Evolutionary conservation across 2,888 invertebrate genomes (phyloP), one percentile per base, ranked within the genome.

Genomic region (Caenorhabditis angaria): DNA sequence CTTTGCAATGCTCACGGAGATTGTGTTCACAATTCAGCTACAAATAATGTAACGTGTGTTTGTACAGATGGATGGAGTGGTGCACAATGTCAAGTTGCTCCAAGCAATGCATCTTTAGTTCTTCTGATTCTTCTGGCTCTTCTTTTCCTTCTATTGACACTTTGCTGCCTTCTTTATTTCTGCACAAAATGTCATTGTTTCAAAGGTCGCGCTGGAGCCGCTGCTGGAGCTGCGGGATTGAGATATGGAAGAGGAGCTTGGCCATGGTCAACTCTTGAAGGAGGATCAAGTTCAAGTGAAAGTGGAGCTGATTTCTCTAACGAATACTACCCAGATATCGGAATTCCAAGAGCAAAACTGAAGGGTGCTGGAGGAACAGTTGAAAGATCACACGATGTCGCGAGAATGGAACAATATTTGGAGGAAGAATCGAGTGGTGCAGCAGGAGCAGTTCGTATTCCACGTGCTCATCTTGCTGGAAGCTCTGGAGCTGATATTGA

Each of bases 301-400:
- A 78, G 81, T 48, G 85, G 84, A 24, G 84, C 78, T 1, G 85
- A 86, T 51, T 79, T 84, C 65, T 78, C 79, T 8, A 77, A 78
- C 47, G 86, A 86, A 28, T 88, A 88, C 70, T 83, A 85, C 65
- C 86, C 83, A 2, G 85, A 85, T 48, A 65, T 72, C 48, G 85
- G 85, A 27, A 87, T 87, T 64, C 87, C 87, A 12, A 78, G 87
- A 29, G 86, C 87, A 2, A 87, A 88, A 60, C 82, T 88, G 68
- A 79, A 83, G 68, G 67, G 65, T 18, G 59, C 35, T 32, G 63
- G 27, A 28, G 65, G 59, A 29, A 60, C 65, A 10, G 68, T 66
- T 29, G 47, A 55, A 8, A 58, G 67, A 60, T 72, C 57, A 58
- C 62, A 69, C 54, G 76, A 84, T 71, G 86, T 85, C 3, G 80